Conservation (phyloP, 2,888 invertebrate genomes). For the Chesias legatella region DNA sequence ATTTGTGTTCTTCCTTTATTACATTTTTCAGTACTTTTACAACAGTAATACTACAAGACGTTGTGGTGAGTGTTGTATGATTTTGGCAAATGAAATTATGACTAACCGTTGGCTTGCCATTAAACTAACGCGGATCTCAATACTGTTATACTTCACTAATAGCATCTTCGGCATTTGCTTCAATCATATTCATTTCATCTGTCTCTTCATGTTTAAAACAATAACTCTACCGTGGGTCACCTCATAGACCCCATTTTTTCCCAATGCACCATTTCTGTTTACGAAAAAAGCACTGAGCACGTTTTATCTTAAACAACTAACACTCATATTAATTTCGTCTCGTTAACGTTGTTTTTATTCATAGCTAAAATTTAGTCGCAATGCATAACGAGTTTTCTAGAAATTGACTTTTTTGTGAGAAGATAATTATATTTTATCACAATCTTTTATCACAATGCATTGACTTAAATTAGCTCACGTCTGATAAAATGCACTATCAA, state of each 20-base stretch:
- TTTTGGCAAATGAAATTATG: conserved; percentile 62
- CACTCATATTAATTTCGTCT: too few species aligned
- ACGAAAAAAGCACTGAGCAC: conserved; percentile 24
- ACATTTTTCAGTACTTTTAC: conserved; percentile 67
- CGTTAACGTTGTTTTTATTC: too few species aligned
- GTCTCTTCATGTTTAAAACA: conserved; percentile 6
- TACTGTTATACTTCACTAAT: conserved; percentile 16
- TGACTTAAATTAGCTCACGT: neutral
- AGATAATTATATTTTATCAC: neutral
- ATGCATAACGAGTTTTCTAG: too few species aligned
- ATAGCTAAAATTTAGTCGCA: too few species aligned
- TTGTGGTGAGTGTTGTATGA: conserved; percentile 78
- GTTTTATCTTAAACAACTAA: conserved; percentile 23
- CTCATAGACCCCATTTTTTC: conserved; percentile 14
- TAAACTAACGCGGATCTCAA: conserved; percentile 37
- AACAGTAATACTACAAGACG: conserved; percentile 71
- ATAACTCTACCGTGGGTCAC: conserved; percentile 5
- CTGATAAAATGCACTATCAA: conserved; percentile 25
- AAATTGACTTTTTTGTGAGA: too few species aligned
- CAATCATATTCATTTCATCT: conserved; percentile 32
- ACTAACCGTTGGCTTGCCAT: conserved; percentile 62
- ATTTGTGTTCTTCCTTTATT: conserved; percentile 67
- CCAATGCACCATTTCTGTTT: conserved; percentile 21
- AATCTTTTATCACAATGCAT: neutral
- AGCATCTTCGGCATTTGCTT: conserved; percentile 29